Base-by-base conservation (phyloP, 2,888 invertebrate species). In the Bugula neritina region DNA sequence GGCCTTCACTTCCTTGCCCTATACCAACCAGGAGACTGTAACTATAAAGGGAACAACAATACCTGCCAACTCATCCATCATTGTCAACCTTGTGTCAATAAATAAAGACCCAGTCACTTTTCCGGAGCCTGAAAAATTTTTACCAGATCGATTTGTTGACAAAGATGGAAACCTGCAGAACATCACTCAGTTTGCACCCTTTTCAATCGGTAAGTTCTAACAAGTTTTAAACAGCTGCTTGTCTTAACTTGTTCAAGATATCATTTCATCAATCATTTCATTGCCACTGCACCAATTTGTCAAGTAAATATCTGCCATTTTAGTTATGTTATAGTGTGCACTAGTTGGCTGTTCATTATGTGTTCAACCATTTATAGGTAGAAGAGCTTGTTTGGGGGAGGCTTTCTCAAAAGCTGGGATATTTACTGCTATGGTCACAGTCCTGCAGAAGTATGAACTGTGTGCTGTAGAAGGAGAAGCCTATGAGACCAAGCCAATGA, bases 31-130 rank as follows among this genome's bases (percentile, higher is more conserved):
- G 63, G 31, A 63, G n/a, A 31, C 27, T 2, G 27, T 63, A 2
- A 31, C 29, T 31, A 63, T 63, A 31, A 10, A 63, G 5, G 34
- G 34, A 13, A 34, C 17, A 63, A 63, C 13, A 63, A 63, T 63
- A 63, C 63, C 63, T 2, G 63, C 63, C 3, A 27, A 63, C 34
- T 63, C 63, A 2, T 63, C 63, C 2, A 63, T 63, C 5, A 27
- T 31, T 13, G 34, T 63, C 31, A 63, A 63, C 63, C 5, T 63
- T 27, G 63, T 63, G 13, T 63, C 63, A 5, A 34, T 63, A 27
- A 63, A 63, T 31, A 63, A 63, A 63, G 63, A 63, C 63, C 63
- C 63, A 13, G 63, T 10, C 10, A 63, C 31, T 31, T 63, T 63
- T 34, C 29, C 29, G 13, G 63, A 63, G 17, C 63, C 63, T 2